Evolutionary conservation across 2,797 vertebrate genomes (phyloP).

Genomic region (Linurgus olivaceus): DNA sequence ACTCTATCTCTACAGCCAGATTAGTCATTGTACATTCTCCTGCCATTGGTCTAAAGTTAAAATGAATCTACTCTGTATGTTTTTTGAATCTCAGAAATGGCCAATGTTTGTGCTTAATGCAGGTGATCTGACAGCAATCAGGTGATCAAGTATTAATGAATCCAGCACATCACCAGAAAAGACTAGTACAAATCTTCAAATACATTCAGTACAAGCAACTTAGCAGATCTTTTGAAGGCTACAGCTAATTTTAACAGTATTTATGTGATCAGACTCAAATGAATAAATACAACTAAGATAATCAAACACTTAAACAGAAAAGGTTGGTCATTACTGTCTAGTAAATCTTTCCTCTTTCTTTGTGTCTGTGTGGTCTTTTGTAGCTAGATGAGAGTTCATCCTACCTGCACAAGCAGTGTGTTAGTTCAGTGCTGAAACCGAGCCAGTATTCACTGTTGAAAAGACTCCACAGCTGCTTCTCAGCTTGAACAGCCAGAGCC

Average conservation of each 20-base stretch:
- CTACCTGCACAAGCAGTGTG: neutral
- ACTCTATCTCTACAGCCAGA: neutral
- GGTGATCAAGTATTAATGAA: neutral
- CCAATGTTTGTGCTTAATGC: neutral
- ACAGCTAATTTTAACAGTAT: neutral
- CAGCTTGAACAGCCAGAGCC: neutral
- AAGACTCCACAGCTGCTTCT: neutral
- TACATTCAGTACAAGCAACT: neutral
- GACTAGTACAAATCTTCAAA: neutral
- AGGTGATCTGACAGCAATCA: neutral
- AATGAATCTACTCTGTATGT: neutral
- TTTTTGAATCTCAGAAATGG: neutral
- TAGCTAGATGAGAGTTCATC: neutral
- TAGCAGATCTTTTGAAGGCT: neutral
- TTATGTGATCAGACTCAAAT: neutral
- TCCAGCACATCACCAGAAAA: neutral
- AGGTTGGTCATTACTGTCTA: neutral
- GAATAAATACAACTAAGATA: neutral
- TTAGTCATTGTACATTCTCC: neutral
- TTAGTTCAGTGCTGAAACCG: neutral
- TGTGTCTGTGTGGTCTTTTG: neutral
- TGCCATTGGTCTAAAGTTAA: neutral
- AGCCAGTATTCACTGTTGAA: neutral
- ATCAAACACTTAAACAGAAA: neutral
- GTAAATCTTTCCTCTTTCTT: neutral